These are phyloP conservation scores for Coboldia fuscipes DNA, from an alignment of 1,140 invertebrate species.

Conservation along the genomic window DNA sequence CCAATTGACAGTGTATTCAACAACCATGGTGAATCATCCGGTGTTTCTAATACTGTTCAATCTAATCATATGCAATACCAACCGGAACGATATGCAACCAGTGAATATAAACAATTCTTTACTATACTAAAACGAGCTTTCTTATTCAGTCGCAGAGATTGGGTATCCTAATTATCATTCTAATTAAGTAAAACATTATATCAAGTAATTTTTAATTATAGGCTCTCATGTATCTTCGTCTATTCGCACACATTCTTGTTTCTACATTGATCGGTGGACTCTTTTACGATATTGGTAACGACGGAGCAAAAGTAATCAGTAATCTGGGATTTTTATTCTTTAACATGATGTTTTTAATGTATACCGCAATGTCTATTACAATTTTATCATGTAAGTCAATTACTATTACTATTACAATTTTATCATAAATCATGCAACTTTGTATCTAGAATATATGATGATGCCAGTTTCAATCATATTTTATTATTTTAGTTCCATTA, in stretches of 20 bases:
- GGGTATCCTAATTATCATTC: too few species aligned
- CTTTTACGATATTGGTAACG: conserved; percentile 84
- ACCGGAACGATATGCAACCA: conserved; percentile 52
- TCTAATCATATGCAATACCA: conserved; percentile 26
- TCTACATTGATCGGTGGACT: conserved; percentile 80
- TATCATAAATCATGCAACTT: too few species aligned
- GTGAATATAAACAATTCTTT: conserved; percentile 58
- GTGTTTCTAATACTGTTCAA: conserved; percentile 3
- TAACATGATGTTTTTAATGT: conserved; percentile 96
- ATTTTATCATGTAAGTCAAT: conserved; percentile 76
- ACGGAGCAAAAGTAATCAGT: conserved; percentile 83
- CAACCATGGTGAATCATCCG: conserved; percentile 14
- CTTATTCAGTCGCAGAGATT: conserved; percentile 61
- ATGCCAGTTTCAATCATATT: neutral
- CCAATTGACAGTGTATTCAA: conserved; percentile 15
- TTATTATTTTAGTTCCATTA: conserved; percentile 54
- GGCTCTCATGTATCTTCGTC: conserved; percentile 83
- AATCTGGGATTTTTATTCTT: conserved; percentile 95
- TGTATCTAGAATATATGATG: conserved; percentile 4
- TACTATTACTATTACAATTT: conserved; percentile 3
- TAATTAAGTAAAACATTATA: too few species aligned
- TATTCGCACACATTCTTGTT: conserved; percentile 81
- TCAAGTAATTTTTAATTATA: conserved; percentile 31
- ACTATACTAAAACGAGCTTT: conserved; percentile 55
- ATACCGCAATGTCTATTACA: conserved; percentile 94